A percentile compares a stretch with the other conserved stretches of the same genome.
Conservation (phyloP, 2,888 invertebrate genomes). For the Masnerella sp. region DNA sequence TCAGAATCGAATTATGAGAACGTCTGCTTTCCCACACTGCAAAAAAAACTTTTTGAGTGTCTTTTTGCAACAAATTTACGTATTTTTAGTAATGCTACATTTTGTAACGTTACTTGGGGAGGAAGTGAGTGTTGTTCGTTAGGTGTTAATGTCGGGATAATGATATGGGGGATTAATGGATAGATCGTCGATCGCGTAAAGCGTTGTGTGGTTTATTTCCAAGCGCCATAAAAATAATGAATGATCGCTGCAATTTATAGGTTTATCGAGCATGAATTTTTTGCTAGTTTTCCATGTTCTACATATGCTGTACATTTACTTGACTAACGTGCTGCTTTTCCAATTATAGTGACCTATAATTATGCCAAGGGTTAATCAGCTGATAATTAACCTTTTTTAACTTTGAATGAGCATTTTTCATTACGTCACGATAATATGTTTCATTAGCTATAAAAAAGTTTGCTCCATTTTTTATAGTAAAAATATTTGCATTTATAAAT, state of each 20-base stretch:
- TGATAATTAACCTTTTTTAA: constrained; percentile 27
- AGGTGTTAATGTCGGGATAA: constrained; percentile 57
- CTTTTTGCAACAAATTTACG: no score
- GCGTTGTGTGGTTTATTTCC: constrained; percentile 37
- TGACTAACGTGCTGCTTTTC: constrained; percentile 21
- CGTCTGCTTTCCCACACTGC: constrained; percentile 48
- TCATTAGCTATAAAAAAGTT: no score
- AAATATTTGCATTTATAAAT: no score
- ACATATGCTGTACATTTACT: constrained; percentile 37
- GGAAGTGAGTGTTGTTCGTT: constrained; percentile 48
- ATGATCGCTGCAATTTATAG: constrained; percentile 48
- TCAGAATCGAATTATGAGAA: constrained; percentile 52
- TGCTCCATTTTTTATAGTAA: no score
- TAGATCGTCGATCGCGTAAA: constrained; percentile 48
- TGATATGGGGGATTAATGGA: constrained; percentile 56
- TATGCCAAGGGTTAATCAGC: constrained; percentile 27
- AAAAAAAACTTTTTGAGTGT: no score
- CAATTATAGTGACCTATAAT: constrained; percentile 37
- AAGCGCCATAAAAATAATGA: constrained; percentile 38
- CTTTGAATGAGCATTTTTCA: background rate
- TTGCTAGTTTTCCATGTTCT: constrained; percentile 25
- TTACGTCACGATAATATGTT: no score
- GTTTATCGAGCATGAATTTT: constrained; percentile 39
- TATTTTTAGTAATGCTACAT: no score
- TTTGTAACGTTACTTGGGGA: no score